Evolutionary conservation across 2,113 vertebrate species (phyloP).

Genomic region (Acanthochromis polyacanthus): DNA sequence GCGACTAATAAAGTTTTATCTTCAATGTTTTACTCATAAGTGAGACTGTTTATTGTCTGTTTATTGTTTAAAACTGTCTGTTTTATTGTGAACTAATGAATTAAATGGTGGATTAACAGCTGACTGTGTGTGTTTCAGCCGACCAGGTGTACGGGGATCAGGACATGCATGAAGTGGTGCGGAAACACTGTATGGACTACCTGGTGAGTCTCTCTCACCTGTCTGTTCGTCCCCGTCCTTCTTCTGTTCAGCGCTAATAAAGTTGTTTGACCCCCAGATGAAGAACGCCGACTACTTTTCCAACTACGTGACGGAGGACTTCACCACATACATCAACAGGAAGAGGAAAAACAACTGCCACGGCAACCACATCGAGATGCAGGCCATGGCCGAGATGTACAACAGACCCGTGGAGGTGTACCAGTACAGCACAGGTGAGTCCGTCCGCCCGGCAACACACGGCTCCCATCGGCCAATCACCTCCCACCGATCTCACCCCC

Average conservation of each 20-base stretch:
- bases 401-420: conserved; percentile 96
- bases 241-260: not conserved
- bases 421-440: conserved; percentile 91
- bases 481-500: not conserved
- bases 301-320: conserved; percentile 97
- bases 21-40: too few relatives aligned
- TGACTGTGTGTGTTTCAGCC: conserved; percentile 75
- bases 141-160: conserved; percentile 95
- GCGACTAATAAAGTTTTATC: too few relatives aligned
- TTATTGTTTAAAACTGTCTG: too few relatives aligned
- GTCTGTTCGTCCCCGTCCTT: too few relatives aligned
- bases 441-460: not conserved
- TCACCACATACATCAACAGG: conserved; percentile 96
- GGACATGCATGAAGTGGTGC: conserved; percentile 95
- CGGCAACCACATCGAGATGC: conserved; percentile 98
- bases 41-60: too few relatives aligned
- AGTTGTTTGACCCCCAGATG: conserved; percentile 83
- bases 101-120: not conserved
- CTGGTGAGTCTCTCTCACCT: conserved; percentile 84
- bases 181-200: conserved; percentile 96
- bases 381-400: conserved; percentile 98
- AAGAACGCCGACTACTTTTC: conserved; percentile 97
- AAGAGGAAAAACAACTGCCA: conserved; percentile 98
- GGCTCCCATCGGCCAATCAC: not conserved
- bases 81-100: too few relatives aligned